Evolutionary conservation across 1,140 invertebrate species (phyloP).

Genomic region (Aporrectodea caliginosa): DNA sequence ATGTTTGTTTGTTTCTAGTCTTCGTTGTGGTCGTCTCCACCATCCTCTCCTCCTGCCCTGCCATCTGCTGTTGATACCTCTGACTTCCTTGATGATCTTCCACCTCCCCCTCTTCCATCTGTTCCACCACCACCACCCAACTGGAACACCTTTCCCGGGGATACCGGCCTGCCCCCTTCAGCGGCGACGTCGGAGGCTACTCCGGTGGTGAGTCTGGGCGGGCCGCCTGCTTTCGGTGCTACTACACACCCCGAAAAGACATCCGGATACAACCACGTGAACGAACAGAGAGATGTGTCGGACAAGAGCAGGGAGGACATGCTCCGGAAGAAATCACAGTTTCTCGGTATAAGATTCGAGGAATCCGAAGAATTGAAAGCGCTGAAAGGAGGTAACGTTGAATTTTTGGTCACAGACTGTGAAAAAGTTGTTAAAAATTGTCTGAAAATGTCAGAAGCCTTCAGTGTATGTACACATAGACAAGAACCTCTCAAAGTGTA

Average conservation of each 20-base stretch:
- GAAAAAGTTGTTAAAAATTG: too few relatives aligned
- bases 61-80: neutral
- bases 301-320: neutral
- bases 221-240: too few relatives aligned
- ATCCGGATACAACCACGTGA: too few relatives aligned
- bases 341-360: neutral
- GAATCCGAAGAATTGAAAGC: neutral
- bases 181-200: too few relatives aligned
- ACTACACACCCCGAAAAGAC: too few relatives aligned
- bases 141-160: neutral
- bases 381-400: neutral
- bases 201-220: too few relatives aligned
- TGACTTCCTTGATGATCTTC: neutral
- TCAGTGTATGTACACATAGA: too few relatives aligned
- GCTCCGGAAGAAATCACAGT: neutral
- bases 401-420: too few relatives aligned
- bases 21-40: neutral
- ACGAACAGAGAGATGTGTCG: too few relatives aligned
- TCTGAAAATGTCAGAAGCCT: too few relatives aligned
- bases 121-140: neutral
- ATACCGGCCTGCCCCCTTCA: too few relatives aligned
- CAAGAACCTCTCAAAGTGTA: too few relatives aligned
- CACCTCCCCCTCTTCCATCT: neutral
- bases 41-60: neutral
- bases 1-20: neutral